phyloP scores from a whole-genome alignment of 2,797 vertebrate genomes.

The Eospalax fontanierii region DNA sequence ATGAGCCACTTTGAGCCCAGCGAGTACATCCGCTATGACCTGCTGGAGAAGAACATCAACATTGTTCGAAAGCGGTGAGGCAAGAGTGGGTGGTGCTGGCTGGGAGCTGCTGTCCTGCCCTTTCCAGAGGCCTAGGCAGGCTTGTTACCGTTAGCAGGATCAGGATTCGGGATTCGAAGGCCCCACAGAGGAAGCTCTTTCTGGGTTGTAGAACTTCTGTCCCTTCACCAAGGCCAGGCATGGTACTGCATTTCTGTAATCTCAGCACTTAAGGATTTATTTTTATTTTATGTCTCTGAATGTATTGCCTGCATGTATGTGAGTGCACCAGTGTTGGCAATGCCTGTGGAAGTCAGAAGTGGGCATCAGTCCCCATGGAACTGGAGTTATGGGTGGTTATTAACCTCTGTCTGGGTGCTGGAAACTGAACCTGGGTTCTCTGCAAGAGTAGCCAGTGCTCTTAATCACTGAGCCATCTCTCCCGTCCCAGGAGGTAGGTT shows the following conservation, averaged over 20 bases:
- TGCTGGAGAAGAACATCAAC: conserved; percentile 94
- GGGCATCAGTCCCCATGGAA: no score
- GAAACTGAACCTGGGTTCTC: no score
- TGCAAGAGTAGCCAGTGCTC: no score
- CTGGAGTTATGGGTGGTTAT: no score
- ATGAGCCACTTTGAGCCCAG: conserved; percentile 98
- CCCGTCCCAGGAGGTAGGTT: no score
- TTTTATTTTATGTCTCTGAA: no score
- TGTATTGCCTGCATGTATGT: no score
- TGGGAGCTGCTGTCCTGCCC: background rate
- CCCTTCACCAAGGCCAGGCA: background rate
- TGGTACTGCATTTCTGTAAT: background rate
- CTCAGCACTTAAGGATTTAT: background rate
- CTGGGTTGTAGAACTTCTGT: background rate
- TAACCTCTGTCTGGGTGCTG: no score
- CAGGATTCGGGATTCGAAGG: background rate
- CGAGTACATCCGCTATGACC: conserved; percentile 94
- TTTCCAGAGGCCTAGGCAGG: background rate
- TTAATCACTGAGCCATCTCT: no score
- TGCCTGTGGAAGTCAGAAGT: no score
- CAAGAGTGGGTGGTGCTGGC: rapidly evolving
- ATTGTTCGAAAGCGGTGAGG: conserved; percentile 95
- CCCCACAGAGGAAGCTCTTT: background rate
- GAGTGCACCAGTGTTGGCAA: no score
- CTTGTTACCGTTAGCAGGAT: background rate